Evolutionary conservation across 2,797 vertebrate species (phyloP).

Genomic region (Hemitrygon akajei): DNA sequence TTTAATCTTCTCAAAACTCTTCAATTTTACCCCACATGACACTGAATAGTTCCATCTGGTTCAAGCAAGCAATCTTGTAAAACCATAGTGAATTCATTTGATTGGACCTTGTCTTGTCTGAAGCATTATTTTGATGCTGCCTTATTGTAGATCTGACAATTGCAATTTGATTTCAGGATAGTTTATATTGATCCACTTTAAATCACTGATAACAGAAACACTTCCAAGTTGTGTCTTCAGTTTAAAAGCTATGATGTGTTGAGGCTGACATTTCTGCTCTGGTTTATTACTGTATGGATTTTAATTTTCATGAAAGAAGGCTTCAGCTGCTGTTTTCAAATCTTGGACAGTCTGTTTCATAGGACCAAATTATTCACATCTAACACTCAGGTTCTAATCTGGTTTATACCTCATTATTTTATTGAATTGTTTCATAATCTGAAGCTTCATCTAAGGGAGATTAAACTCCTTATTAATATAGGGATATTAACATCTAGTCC

Average conservation of each 20-base stretch:
- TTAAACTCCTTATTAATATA: neutral
- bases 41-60: neutral
- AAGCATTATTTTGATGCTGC: conserved; percentile 16
- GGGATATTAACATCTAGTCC: too few relatives aligned
- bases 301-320: neutral
- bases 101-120: neutral
- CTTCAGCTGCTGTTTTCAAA: neutral
- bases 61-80: neutral
- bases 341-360: neutral
- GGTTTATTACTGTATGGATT: neutral
- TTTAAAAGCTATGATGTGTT: neutral
- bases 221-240: neutral
- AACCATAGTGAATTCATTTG: neutral
- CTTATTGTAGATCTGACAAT: neutral
- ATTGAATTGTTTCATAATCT: neutral
- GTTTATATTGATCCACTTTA: neutral
- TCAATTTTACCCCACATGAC: neutral
- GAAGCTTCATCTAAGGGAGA: neutral
- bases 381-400: neutral
- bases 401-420: neutral
- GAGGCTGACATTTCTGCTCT: neutral
- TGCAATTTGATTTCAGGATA: neutral
- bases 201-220: neutral
- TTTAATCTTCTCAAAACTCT: neutral
- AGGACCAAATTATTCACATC: neutral